Evolutionary conservation across 2,113 vertebrate genomes (phyloP).

Genomic region (Struthidea cinerea): DNA sequence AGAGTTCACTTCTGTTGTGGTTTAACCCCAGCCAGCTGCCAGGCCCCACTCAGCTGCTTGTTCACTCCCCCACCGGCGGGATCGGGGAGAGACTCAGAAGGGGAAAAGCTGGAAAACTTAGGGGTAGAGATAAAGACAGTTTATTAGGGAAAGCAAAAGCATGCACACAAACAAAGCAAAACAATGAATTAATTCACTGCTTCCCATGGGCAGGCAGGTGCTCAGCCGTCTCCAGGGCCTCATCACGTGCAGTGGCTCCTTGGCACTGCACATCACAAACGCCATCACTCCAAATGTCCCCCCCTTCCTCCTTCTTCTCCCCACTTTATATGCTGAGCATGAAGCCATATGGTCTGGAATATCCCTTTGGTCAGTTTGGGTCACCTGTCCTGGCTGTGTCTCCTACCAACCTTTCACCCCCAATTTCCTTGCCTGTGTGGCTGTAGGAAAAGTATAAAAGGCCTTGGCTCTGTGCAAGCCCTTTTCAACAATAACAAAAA

Average conservation of each 20-base stretch:
- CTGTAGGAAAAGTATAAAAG: background rate
- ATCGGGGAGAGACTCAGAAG: background rate
- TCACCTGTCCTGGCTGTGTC: background rate
- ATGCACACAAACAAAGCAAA: background rate
- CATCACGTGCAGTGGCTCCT: background rate
- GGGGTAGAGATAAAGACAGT: background rate
- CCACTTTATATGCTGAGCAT: background rate
- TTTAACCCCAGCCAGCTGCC: background rate
- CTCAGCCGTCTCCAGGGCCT: background rate
- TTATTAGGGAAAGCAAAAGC: background rate
- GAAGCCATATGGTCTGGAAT: background rate
- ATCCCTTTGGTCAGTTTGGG: background rate
- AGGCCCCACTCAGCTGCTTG: too few species aligned
- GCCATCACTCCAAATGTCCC: background rate
- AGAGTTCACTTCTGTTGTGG: background rate
- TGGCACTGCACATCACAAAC: background rate
- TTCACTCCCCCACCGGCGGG: background rate
- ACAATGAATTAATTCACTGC: background rate
- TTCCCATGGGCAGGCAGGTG: background rate
- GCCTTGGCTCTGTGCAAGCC: background rate
- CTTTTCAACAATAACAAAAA: background rate
- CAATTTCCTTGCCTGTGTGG: background rate
- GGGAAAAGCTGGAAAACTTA: background rate
- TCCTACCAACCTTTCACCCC: background rate
- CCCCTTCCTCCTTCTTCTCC: background rate